These are phyloP conservation scores for Motacilla alba DNA, from an alignment of 2,113 vertebrate species.

Conservation along the genomic window DNA sequence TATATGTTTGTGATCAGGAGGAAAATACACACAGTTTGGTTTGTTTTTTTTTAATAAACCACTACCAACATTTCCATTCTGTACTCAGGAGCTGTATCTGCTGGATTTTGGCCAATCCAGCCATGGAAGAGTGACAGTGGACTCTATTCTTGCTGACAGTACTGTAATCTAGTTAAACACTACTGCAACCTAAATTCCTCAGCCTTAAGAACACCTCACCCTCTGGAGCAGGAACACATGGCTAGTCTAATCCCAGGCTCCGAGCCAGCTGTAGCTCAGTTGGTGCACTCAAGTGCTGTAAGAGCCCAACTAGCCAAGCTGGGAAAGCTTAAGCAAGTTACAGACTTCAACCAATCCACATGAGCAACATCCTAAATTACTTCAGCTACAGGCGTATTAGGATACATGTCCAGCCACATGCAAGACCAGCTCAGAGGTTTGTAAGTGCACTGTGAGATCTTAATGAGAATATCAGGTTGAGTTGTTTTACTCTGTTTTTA, in stretches of 20 bases:
- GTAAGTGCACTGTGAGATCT: background rate
- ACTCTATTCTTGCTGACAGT: background rate
- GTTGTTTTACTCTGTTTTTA: background rate
- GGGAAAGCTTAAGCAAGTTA: background rate
- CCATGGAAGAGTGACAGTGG: background rate
- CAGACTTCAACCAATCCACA: background rate
- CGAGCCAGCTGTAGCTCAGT: background rate
- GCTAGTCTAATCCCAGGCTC: background rate
- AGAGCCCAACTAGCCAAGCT: background rate
- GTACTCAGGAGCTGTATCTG: background rate
- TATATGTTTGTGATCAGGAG: background rate
- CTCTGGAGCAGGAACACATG: background rate
- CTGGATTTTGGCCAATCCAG: background rate
- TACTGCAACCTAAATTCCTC: background rate
- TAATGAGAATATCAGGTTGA: background rate
- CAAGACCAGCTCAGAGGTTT: background rate
- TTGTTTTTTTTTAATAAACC: background rate
- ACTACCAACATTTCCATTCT: background rate
- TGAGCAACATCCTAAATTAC: slow-evolving; percentile 1
- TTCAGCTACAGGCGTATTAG: background rate
- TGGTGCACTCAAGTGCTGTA: background rate
- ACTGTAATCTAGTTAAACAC: background rate
- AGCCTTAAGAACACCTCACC: background rate
- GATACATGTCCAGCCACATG: background rate
- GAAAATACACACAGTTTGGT: rapidly evolving